Evolutionary conservation across 2,888 invertebrate species (phyloP).

Genomic region (Kryphioiulus occultus): DNA sequence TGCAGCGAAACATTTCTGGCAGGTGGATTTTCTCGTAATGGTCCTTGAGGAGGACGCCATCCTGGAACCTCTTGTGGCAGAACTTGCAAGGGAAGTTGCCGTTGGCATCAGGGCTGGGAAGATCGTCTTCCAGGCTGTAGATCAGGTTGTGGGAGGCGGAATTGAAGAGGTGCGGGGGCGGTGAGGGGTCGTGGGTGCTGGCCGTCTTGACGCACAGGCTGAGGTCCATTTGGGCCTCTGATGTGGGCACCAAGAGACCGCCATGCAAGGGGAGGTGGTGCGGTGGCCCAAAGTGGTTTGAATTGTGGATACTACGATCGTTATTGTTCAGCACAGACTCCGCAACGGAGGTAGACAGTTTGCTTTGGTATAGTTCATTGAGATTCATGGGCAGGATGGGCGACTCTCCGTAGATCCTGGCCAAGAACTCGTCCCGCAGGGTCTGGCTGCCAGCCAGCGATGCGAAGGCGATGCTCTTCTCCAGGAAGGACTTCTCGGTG

Average conservation of each 20-base stretch:
- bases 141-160: slow-evolving; percentile 61
- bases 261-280: slow-evolving; percentile 65
- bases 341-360: slow-evolving; percentile 65
- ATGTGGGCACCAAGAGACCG: slow-evolving; percentile 67
- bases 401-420: slow-evolving; percentile 78
- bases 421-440: slow-evolving; percentile 79
- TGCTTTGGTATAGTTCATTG: slow-evolving; percentile 70
- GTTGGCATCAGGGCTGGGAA: slow-evolving; percentile 72
- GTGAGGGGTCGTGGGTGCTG: slow-evolving; percentile 56
- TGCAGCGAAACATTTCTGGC: slow-evolving; percentile 75
- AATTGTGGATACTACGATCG: slow-evolving; percentile 64
- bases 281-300: slow-evolving; percentile 66
- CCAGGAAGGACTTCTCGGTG: slow-evolving; percentile 61
- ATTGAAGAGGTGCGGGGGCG: slow-evolving; percentile 56
- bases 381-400: slow-evolving; percentile 60
- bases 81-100: slow-evolving; percentile 75
- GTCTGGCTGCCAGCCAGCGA: slow-evolving; percentile 63
- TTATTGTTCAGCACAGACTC: slow-evolving; percentile 65
- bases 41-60: slow-evolving; percentile 71
- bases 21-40: slow-evolving; percentile 77
- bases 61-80: slow-evolving; percentile 72
- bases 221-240: slow-evolving; percentile 57
- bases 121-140: slow-evolving; percentile 71
- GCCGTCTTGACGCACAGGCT: background rate
- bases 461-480: slow-evolving; percentile 64